phyloP scores from a whole-genome alignment of 2,888 invertebrate species.

The Cheilosia grossa region DNA sequence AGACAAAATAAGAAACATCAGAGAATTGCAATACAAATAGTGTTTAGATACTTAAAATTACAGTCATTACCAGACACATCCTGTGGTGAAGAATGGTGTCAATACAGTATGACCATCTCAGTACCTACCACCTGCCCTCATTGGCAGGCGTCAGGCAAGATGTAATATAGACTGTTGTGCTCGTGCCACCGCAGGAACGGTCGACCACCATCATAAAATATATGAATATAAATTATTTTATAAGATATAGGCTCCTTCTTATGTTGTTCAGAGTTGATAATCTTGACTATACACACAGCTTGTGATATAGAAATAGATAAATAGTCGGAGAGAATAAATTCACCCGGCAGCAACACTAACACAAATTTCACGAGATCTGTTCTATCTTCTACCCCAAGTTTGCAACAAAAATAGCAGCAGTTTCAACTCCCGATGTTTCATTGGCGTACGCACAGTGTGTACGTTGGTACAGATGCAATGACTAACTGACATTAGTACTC shows the following conservation, averaged over 20 bases:
- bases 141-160: constrained; percentile 36
- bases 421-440: constrained; percentile 52
- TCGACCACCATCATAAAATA: constrained; percentile 72
- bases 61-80: constrained; percentile 70
- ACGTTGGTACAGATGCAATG: constrained; percentile 47
- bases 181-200: constrained; percentile 71
- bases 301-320: constrained; percentile 22
- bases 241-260: constrained; percentile 33
- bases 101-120: constrained; percentile 49
- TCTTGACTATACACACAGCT: constrained; percentile 10
- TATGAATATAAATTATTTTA: constrained; percentile 64
- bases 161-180: constrained; percentile 31
- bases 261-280: constrained; percentile 25
- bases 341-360: constrained; percentile 40
- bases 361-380: constrained; percentile 25
- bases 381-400: constrained; percentile 34
- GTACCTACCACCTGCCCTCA: constrained; percentile 62
- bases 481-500: constrained; percentile 40
- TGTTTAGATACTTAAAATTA: constrained; percentile 72
- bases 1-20: constrained; percentile 21
- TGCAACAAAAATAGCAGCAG: constrained; percentile 18
- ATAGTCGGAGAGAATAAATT: background rate
- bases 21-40: constrained; percentile 45
- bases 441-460: constrained; percentile 20
- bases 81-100: constrained; percentile 71